Conservation (phyloP, 2,113 vertebrate species). For the Cairina moschata region DNA sequence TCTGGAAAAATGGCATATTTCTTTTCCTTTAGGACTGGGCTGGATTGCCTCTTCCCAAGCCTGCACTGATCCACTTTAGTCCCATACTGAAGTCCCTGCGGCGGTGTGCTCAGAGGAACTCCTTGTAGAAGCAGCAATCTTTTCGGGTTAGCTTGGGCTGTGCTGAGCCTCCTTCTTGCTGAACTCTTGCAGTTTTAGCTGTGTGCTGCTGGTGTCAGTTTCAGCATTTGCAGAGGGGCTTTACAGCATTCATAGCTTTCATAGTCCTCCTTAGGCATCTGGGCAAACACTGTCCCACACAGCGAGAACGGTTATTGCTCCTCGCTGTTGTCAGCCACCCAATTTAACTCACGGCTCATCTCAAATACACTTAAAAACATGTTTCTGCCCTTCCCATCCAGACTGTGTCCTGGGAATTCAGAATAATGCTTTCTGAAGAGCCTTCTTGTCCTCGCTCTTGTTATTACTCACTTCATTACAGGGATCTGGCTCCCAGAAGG, state of each 20-base stretch:
- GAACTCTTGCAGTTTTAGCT: neutral
- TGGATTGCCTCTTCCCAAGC: neutral
- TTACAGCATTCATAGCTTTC: neutral
- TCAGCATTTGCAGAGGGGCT: neutral
- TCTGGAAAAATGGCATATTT: neutral
- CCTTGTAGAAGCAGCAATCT: neutral
- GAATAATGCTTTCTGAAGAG: neutral
- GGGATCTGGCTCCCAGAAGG: neutral
- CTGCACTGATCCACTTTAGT: neutral
- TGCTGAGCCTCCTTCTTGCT: neutral
- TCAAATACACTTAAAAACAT: neutral
- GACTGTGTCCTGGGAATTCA: neutral
- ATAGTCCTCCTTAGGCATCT: neutral
- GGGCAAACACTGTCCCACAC: neutral
- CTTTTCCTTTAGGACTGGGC: constrained; percentile 5
- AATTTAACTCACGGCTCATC: neutral
- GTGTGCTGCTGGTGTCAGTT: fast-evolving
- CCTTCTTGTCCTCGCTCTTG: neutral
- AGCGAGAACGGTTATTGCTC: neutral
- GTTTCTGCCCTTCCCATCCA: neutral
- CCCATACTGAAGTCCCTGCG: neutral
- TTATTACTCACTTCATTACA: neutral
- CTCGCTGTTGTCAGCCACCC: neutral
- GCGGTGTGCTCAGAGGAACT: neutral
- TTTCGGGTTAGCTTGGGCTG: neutral